Evolutionary conservation across 1,140 invertebrate genomes (phyloP).

Genomic region (Laupala kohalensis): DNA sequence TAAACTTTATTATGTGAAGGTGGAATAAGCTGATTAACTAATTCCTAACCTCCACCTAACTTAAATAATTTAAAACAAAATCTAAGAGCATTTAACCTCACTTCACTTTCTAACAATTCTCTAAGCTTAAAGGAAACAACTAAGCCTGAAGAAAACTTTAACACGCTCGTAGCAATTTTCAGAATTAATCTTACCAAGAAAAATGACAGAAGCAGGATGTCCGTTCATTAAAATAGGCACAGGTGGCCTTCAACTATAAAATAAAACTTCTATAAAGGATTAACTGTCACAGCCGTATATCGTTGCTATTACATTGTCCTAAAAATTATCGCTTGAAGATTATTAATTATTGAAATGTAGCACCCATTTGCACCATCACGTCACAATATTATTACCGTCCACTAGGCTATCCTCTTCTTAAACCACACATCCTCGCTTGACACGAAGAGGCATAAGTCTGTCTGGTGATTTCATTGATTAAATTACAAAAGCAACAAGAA

Average conservation of each 20-base stretch:
- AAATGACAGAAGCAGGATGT: neutral
- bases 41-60: neutral
- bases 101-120: too few relatives aligned
- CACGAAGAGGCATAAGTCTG: neutral
- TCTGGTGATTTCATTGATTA: neutral
- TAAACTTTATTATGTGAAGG: too few relatives aligned
- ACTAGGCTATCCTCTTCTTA: neutral
- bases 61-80: too few relatives aligned
- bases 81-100: too few relatives aligned
- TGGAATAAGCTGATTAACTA: too few relatives aligned
- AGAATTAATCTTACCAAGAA: neutral
- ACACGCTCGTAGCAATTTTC: neutral
- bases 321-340: neutral
- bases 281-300: constrained; percentile 4
- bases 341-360: neutral
- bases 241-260: neutral
- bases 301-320: constrained; percentile 2
- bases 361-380: neutral
- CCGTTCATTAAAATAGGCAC: neutral
- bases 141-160: neutral
- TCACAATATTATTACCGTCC: neutral
- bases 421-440: neutral
- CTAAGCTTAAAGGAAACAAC: too few relatives aligned
- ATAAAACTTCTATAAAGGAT: neutral
- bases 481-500: too few relatives aligned